Evolutionary conservation across 2,797 vertebrate genomes (phyloP).

Genomic region (Helarctos malayanus): DNA sequence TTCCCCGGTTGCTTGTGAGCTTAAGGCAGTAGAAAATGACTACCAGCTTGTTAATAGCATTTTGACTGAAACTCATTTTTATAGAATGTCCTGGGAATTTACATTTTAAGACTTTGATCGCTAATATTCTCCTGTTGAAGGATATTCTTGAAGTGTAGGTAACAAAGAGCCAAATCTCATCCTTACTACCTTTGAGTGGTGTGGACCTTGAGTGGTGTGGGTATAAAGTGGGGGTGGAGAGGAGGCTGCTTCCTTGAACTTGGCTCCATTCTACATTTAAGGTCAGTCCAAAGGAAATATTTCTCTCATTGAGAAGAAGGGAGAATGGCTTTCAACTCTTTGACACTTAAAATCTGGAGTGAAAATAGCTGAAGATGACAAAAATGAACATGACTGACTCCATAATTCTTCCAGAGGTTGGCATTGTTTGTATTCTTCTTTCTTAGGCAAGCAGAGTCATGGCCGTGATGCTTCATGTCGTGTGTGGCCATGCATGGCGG

Average conservation of each 20-base stretch:
- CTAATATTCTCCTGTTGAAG: conserved; percentile 71
- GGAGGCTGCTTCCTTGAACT: background rate
- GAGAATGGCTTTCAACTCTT: conserved; percentile 32
- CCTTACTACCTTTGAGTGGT: background rate
- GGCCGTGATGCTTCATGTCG: background rate
- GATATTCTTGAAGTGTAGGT: conserved; percentile 75
- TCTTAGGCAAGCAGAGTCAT: background rate
- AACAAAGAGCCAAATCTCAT: conserved; percentile 57
- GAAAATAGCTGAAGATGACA: background rate
- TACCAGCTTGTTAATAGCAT: conserved; percentile 84
- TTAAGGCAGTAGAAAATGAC: conserved; percentile 85
- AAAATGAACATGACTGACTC: conserved; percentile 16
- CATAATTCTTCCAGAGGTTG: background rate
- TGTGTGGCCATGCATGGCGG: background rate
- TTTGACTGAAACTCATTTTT: conserved; percentile 83
- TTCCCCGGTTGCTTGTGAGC: conserved; percentile 82
- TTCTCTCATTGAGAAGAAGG: background rate
- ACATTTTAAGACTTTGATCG: conserved; percentile 78
- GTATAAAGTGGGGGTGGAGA: background rate
- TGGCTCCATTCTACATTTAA: background rate
- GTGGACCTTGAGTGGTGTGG: background rate
- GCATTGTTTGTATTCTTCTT: background rate
- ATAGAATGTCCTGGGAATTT: conserved; percentile 81
- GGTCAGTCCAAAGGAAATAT: conserved; percentile 16
- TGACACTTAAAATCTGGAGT: conserved; percentile 28